phyloP scores from a whole-genome alignment of 2,888 invertebrate genomes.

The Biston stratarius region DNA sequence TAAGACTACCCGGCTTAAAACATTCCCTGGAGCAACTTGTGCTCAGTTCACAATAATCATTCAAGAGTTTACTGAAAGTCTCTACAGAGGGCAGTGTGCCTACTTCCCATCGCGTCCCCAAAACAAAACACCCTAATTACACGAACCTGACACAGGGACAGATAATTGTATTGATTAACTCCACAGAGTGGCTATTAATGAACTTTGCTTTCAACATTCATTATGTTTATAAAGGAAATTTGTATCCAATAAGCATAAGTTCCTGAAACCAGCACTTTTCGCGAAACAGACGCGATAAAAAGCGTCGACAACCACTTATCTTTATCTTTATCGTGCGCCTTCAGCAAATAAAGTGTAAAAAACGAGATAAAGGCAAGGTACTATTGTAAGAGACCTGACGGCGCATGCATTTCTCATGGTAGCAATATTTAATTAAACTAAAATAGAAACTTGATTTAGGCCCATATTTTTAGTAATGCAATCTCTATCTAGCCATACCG shows the following conservation, averaged over 20 bases:
- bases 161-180: conserved; percentile 25
- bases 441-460: background rate
- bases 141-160: conserved; percentile 21
- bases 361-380: conserved; percentile 78
- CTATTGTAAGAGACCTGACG: conserved; percentile 67
- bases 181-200: conserved; percentile 3
- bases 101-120: background rate
- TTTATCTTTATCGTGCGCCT: conserved; percentile 83
- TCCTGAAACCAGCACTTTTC: conserved; percentile 73
- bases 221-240: conserved; percentile 21
- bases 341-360: conserved; percentile 84
- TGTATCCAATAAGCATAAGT: conserved; percentile 49
- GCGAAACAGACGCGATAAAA: conserved; percentile 77
- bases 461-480: background rate
- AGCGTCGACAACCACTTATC: conserved; percentile 79
- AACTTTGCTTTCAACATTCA: conserved; percentile 25
- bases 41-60: background rate
- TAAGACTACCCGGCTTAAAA: too few relatives aligned
- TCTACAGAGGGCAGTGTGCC: conserved; percentile 12
- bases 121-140: conserved; percentile 14
- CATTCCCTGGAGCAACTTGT: too few relatives aligned
- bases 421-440: conserved; percentile 16
- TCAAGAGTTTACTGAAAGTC: background rate
- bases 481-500: background rate
- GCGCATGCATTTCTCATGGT: conserved; percentile 39